phyloP scores from a whole-genome alignment of 2,113 vertebrate species.

The Coptodon bakossiorum region DNA sequence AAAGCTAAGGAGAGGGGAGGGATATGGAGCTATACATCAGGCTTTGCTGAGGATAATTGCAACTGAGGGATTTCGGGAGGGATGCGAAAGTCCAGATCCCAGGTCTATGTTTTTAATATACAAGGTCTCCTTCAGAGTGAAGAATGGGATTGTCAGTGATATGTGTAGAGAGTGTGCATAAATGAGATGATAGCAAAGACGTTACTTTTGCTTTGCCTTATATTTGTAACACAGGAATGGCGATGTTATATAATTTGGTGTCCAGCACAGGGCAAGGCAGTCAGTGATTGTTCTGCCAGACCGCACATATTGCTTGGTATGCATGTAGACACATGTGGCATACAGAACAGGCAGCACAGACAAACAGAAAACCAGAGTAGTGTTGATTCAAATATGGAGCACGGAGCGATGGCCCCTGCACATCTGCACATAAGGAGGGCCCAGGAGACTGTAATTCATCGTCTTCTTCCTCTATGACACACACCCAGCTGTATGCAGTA shows the following conservation, averaged over 20 bases:
- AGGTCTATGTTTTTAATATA: background rate
- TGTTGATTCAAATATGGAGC: constrained; percentile 1
- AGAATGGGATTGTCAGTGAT: background rate
- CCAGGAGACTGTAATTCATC: background rate
- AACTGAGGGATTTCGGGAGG: background rate
- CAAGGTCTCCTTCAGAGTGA: background rate
- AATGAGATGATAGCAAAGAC: background rate
- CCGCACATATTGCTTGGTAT: constrained; percentile 50
- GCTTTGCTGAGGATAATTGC: constrained; percentile 33
- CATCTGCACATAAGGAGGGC: background rate
- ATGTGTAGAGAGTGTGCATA: background rate
- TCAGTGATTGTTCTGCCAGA: constrained; percentile 9
- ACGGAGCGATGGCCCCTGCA: background rate
- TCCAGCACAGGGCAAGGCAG: constrained; percentile 20
- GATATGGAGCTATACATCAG: background rate
- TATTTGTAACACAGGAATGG: constrained; percentile 43
- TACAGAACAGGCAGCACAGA: constrained; percentile 48
- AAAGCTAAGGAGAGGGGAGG: constrained; percentile 19
- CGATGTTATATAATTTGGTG: constrained; percentile 15
- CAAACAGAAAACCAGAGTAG: background rate
- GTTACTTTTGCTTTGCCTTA: constrained; percentile 23
- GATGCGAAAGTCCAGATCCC: background rate
- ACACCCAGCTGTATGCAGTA: constrained; percentile 14
- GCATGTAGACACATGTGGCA: constrained; percentile 39
- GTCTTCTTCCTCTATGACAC: background rate